These are phyloP conservation scores for Pogoniulus pusillus DNA, from an alignment of 2,797 vertebrate genomes.

Conservation along the genomic window DNA sequence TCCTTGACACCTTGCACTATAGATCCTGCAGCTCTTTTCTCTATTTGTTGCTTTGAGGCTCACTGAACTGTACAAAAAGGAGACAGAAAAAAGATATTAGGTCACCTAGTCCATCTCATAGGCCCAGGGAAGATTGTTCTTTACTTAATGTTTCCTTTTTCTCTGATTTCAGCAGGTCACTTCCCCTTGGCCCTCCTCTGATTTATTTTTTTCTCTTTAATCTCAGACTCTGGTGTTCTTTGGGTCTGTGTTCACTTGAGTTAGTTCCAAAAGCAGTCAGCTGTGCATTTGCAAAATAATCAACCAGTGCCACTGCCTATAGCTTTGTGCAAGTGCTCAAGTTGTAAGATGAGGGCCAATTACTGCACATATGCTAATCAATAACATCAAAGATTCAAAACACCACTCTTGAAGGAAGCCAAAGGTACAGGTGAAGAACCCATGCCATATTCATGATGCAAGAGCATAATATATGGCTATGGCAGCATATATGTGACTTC, in stretches of 20 bases:
- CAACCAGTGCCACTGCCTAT: not conserved
- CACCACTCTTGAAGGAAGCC: not conserved
- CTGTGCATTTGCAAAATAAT: not conserved
- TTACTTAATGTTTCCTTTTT: not conserved
- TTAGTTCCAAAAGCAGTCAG: not conserved
- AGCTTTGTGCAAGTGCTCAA: not conserved
- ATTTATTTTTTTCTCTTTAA: not conserved
- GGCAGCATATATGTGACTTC: not conserved
- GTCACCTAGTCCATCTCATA: not conserved
- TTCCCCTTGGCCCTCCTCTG: not conserved
- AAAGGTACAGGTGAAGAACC: not conserved
- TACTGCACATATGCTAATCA: not conserved
- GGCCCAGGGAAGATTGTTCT: not conserved
- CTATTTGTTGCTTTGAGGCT: not conserved
- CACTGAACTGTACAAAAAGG: not conserved
- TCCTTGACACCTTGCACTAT: accelerated
- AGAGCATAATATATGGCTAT: not conserved
- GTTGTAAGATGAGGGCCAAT: not conserved
- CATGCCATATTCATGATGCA: not conserved
- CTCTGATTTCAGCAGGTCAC: not conserved
- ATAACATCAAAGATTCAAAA: not conserved
- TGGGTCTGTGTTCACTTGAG: not conserved
- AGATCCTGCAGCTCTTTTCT: not conserved
- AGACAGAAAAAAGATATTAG: not conserved
- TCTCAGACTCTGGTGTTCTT: not conserved